These are phyloP conservation scores for Drosophila leontia DNA, from an alignment of 1,140 invertebrate genomes.

Conservation along the genomic window DNA sequence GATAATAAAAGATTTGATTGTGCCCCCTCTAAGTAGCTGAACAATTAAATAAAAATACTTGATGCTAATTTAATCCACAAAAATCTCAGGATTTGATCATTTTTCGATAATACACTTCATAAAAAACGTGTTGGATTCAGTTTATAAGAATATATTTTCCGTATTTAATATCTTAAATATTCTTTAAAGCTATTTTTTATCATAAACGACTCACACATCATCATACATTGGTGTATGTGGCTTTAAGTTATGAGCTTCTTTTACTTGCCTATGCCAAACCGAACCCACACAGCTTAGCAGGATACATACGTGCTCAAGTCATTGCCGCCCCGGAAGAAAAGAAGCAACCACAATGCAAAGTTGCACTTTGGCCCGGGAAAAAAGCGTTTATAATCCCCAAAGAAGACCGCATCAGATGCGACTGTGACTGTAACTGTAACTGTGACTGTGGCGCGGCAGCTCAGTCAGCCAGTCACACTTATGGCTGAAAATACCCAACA, in stretches of 20 bases:
- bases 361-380: conserved; percentile 29
- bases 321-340: conserved; percentile 11
- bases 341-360: conserved; percentile 15
- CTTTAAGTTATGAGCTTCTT: conserved; percentile 7
- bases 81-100: no score
- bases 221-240: background rate
- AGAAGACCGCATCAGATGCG: conserved; percentile 59
- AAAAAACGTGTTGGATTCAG: no score
- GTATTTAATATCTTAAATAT: no score
- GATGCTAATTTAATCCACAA: background rate
- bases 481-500: conserved; percentile 46
- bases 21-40: no score
- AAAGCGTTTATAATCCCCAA: conserved; percentile 66
- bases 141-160: no score
- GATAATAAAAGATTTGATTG: no score
- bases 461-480: conserved; percentile 37
- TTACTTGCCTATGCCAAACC: background rate
- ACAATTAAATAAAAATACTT: background rate
- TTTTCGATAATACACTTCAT: no score
- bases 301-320: conserved; percentile 6
- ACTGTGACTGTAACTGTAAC: conserved; percentile 41
- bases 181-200: no score
- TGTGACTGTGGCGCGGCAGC: conserved; percentile 40
- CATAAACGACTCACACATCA: background rate
- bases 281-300: background rate